These are phyloP conservation scores for Porites cylindrica DNA, from an alignment of 92 coral and sea anemone genomes.

Conservation along the genomic window DNA sequence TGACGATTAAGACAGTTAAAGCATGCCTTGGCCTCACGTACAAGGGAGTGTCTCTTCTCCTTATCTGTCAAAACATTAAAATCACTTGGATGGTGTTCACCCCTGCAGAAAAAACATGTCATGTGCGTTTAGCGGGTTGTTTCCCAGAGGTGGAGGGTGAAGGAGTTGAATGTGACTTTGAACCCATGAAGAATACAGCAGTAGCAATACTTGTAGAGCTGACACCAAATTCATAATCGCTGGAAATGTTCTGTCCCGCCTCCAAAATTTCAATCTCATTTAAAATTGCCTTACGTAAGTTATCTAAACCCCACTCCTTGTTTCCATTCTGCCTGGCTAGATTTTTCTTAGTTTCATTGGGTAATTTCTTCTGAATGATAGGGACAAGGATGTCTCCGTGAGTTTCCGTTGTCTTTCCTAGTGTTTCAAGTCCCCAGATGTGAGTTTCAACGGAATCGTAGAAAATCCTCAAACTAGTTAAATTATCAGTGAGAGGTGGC, in stretches of 20 bases:
- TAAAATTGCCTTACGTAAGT: slow-evolving; percentile 34
- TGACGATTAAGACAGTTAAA: no score
- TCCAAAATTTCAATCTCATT: slow-evolving; percentile 3
- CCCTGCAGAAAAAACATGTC: slow-evolving; percentile 41
- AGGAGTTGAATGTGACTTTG: slow-evolving; percentile 10
- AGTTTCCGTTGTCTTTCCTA: slow-evolving; percentile 20
- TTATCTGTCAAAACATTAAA: neutral
- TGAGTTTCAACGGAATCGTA: slow-evolving; percentile 47
- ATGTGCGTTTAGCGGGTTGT: slow-evolving; percentile 9
- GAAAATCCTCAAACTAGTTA: slow-evolving; percentile 42
- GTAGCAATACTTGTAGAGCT: neutral
- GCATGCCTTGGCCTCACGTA: no score
- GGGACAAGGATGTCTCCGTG: slow-evolving; percentile 45
- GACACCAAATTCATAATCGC: slow-evolving; percentile 8
- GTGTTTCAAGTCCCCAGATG: slow-evolving; percentile 38
- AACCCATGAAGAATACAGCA: slow-evolving; percentile 30
- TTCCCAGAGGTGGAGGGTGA: neutral
- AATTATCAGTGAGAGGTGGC: neutral
- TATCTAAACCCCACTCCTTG: slow-evolving; percentile 33
- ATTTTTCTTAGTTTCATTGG: slow-evolving; percentile 9
- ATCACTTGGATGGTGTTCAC: slow-evolving; percentile 26
- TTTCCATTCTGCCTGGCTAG: slow-evolving; percentile 24
- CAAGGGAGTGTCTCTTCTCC: no score
- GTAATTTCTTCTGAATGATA: slow-evolving; percentile 43
- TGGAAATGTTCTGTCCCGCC: neutral